Conservation (phyloP, 2,888 invertebrate genomes). For the Mimumesa dahlbomi region DNA sequence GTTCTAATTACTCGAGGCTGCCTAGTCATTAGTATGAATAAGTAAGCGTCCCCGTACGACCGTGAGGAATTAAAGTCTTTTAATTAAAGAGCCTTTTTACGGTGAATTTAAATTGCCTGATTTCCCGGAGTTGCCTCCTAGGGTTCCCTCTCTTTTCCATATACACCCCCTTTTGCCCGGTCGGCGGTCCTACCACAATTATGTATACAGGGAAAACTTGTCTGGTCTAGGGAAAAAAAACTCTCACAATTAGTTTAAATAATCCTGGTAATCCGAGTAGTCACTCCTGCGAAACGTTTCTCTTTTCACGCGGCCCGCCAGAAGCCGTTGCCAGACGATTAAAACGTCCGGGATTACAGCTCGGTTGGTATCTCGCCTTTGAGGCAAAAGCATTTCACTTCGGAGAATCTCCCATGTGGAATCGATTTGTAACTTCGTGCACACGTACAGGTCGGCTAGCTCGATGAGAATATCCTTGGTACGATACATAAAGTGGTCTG, state of each 20-base stretch:
- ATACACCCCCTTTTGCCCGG: slow-evolving; percentile 13
- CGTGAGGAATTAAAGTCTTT: slow-evolving; percentile 74
- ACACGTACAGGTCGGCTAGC: not conserved
- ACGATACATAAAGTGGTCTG: slow-evolving; percentile 7
- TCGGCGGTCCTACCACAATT: slow-evolving; percentile 22
- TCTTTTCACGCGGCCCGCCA: slow-evolving; percentile 1
- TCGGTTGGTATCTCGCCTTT: slow-evolving; percentile 8
- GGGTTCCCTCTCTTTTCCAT: slow-evolving; percentile 27
- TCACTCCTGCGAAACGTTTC: slow-evolving; percentile 8
- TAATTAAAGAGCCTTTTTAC: slow-evolving; percentile 76
- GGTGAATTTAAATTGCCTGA: slow-evolving; percentile 78
- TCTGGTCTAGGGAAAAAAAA: slow-evolving; percentile 20
- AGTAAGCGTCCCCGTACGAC: slow-evolving; percentile 65
- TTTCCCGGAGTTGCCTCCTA: slow-evolving; percentile 62
- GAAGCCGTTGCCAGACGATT: slow-evolving; percentile 26
- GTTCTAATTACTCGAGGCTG: slow-evolving; percentile 65
- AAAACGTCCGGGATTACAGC: slow-evolving; percentile 30
- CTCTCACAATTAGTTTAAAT: slow-evolving; percentile 63
- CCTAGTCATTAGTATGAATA: slow-evolving; percentile 76
- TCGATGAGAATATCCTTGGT: not conserved
- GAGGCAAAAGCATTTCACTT: slow-evolving; percentile 17
- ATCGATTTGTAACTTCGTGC: slow-evolving; percentile 21
- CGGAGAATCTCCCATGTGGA: slow-evolving; percentile 4
- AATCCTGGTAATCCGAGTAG: slow-evolving; percentile 45
- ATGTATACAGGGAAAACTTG: slow-evolving; percentile 50